phyloP scores from a whole-genome alignment of 1,140 invertebrate species.

The Megalonaias nervosa region DNA sequence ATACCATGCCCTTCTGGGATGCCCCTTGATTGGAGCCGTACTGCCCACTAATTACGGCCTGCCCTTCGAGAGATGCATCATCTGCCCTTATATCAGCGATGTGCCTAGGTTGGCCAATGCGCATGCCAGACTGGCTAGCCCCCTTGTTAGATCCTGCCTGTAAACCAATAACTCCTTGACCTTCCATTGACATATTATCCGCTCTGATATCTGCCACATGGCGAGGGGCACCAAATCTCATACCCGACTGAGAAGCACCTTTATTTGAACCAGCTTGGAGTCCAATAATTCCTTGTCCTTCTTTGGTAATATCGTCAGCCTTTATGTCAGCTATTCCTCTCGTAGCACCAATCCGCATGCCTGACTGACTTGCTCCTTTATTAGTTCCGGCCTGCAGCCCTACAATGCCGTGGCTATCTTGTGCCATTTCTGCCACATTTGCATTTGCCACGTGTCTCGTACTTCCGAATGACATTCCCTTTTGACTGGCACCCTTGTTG shows the following conservation, averaged over 20 bases:
- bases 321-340: constrained; percentile 62
- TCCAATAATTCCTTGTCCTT: constrained; percentile 86
- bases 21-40: constrained; percentile 91
- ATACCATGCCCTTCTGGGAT: constrained; percentile 76
- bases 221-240: constrained; percentile 85
- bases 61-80: constrained; percentile 42
- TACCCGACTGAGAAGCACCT: constrained; percentile 77
- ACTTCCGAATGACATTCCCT: constrained; percentile 77
- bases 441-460: constrained; percentile 58
- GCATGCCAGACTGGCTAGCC: constrained; percentile 41
- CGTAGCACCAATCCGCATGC: constrained; percentile 58
- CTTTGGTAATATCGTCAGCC: constrained; percentile 47
- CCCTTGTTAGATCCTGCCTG: constrained; percentile 92
- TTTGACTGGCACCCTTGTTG: constrained; percentile 80
- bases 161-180: constrained; percentile 82
- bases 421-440: constrained; percentile 41
- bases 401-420: constrained; percentile 83
- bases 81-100: constrained; percentile 48
- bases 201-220: constrained; percentile 42
- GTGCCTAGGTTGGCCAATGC: constrained; percentile 40
- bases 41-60: constrained; percentile 90
- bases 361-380: constrained; percentile 76
- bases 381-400: constrained; percentile 93
- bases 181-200: constrained; percentile 1
- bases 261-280: constrained; percentile 94